Base-by-base conservation (phyloP, 2,113 vertebrate species). In the Columba livia region DNA sequence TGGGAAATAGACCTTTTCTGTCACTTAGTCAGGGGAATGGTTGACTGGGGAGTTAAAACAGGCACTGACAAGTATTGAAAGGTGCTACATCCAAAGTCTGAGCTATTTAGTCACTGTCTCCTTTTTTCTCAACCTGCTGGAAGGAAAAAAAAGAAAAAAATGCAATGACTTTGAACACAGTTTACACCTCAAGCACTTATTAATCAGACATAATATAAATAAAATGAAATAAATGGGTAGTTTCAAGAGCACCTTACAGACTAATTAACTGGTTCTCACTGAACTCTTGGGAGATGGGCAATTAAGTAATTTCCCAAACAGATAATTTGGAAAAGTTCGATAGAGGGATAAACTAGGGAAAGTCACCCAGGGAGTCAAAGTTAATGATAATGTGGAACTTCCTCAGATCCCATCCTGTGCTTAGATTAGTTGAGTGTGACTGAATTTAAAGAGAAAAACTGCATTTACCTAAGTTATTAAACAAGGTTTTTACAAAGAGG, bases 301-400 rank as follows among this genome's bases (percentile, higher is more conserved):
- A 96, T 96, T 94, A 95, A 91, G 25, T 71, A 91, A 71, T 88
- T 92, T 96, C 79, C 92, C 75, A 91, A 97, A 94, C 54, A 94
- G 85, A 80, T 90, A 90, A 91, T 93, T 95, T 94, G 56, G 51
- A 90, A 96, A 96, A 96, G 64, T 83, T 40, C 4, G 25, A 31
- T 74, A 71, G 67, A 60, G 56, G 54, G 28, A 90, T 67, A 34
- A 93, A 86, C 51, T 42, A 65, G 56, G 21, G 24, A 84, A 94
- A 88, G 16, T 26, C 40, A 88, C 10, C 18, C 15, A 84, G 88
- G 85, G 90, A 96, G 21, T 48, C 75, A 95, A 51, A 90, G 72
- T 69, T 92, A 90, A 84, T 67, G 56, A 64, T 38, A 80, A 78
- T 28, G 12, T 64, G 31, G 29, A 92, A 71, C 18, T 78, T 90